phyloP scores from a whole-genome alignment of 2,888 invertebrate species.

The Idaea aversata region DNA sequence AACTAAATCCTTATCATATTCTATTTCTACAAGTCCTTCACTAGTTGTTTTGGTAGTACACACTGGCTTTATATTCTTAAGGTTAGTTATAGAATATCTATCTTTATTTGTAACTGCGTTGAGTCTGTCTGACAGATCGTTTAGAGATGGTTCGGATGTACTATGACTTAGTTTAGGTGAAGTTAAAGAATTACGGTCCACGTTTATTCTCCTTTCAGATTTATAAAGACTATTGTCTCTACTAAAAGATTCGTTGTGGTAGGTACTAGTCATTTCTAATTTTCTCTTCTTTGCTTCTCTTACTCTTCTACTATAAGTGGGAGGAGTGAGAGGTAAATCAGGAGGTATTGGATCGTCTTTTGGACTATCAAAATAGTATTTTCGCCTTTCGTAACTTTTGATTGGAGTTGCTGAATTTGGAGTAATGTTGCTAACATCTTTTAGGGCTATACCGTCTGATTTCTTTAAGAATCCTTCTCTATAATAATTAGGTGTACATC shows the following conservation, averaged over 20 bases:
- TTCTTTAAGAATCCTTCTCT: constrained; percentile 81
- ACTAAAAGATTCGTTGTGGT: constrained; percentile 53
- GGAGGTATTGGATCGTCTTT: constrained; percentile 57
- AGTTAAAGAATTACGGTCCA: constrained; percentile 48
- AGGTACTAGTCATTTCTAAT: constrained; percentile 65
- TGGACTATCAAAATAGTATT: constrained; percentile 48
- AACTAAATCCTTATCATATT: constrained; percentile 74
- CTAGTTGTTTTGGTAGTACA: constrained; percentile 69
- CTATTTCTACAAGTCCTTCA: constrained; percentile 79
- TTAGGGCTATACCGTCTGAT: constrained; percentile 69
- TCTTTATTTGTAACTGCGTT: constrained; percentile 51
- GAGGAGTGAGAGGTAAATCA: constrained; percentile 66
- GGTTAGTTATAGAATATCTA: constrained; percentile 53
- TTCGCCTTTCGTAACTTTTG: constrained; percentile 56
- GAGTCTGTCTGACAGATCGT: constrained; percentile 63
- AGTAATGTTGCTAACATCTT: constrained; percentile 83
- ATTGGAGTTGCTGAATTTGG: constrained; percentile 70
- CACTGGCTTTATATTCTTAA: constrained; percentile 43
- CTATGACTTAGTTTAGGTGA: constrained; percentile 60
- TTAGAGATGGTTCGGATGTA: constrained; percentile 65
- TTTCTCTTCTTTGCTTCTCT: constrained; percentile 74
- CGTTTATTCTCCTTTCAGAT: constrained; percentile 64
- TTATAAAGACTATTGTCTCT: constrained; percentile 63
- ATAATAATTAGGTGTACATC: constrained; percentile 81
- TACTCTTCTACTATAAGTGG: constrained; percentile 70